Evolutionary conservation across 2,888 invertebrate species (phyloP), one percentile per base, ranked within the genome.

Genomic region (Agrochola lota): DNA sequence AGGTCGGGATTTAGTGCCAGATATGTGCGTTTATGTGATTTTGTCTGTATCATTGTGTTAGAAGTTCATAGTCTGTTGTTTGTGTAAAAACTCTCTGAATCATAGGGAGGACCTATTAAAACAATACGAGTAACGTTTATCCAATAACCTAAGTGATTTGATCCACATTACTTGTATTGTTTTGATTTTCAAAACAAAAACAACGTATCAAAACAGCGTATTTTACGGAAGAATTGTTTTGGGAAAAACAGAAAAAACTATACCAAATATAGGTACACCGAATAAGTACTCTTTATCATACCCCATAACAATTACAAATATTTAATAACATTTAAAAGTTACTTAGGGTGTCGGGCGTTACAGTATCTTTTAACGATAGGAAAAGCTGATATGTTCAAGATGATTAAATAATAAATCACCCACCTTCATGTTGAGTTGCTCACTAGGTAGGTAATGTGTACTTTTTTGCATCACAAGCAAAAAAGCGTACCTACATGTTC

Each of bases 1-100:
- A 88, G 77, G 82, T 84, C 70, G 57, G 43, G 68, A 71, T 78
- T 69, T 81, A 83, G 63, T 75, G 71, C 57, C 68, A 62, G 72
- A 55, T 74, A 59, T 67, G 23, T 71, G 64, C 59, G 60, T 80
- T 57, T 49, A 57, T 71, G 60, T 73, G 76, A 69, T 64, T 57
- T 15, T 35, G 23, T 30, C 20, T 55, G 63, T 62, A 72, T 66
- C 69, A 82, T 72, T 81, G 71, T 81, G 7, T 75, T 43, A 20
- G 30, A 52, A 66, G 17, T 40, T 66, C 2, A 20, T 20, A 9
- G 6, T 35, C 20, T 52, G 20, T 62, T 68, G 52, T 76, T 35
- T 43, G 2, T 17, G 43, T 43, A 35, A 69, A 68, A 62, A 40
- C 4, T 7, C n/a, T n/a, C 11, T 55, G 11, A n/a, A 55, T 69